Evolutionary conservation across 1,140 invertebrate species (phyloP).

Genomic region (Steinernema feltiae): DNA sequence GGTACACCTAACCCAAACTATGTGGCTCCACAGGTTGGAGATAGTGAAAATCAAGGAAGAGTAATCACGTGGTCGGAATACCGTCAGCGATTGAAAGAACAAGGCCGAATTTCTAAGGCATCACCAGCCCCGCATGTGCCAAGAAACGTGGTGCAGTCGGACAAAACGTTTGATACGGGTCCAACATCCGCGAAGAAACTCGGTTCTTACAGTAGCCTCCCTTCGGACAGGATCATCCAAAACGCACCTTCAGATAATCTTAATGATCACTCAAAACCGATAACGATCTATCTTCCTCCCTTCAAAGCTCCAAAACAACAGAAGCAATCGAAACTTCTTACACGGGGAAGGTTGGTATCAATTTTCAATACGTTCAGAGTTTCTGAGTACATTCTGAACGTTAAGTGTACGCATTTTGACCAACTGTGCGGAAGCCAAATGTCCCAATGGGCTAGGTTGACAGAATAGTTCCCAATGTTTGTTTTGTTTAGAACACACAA

Average conservation of each 20-base stretch:
- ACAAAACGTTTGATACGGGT: conserved; percentile 10
- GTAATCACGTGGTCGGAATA: conserved; percentile 36
- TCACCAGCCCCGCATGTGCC: neutral
- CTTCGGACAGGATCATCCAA: too few species aligned
- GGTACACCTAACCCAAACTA: neutral
- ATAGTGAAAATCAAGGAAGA: neutral
- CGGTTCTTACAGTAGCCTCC: too few species aligned
- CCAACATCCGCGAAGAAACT: neutral
- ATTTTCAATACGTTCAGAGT: too few species aligned
- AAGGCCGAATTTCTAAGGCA: neutral
- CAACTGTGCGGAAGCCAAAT: too few species aligned
- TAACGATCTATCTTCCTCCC: neutral
- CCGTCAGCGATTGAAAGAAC: conserved; percentile 25
- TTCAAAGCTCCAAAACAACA: neutral
- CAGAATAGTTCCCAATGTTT: too few species aligned
- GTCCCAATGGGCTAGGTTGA: too few species aligned
- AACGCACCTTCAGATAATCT: too few species aligned
- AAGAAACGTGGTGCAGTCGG: too few species aligned
- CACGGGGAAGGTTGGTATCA: neutral
- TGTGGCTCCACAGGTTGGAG: neutral
- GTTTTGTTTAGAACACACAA: neutral
- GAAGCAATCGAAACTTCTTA: neutral
- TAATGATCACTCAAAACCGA: too few species aligned
- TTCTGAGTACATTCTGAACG: too few species aligned
- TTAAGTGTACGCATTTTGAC: too few species aligned